A percentile compares a stretch with the other conserved stretches of the same genome.
Evolutionary conservation across 2,888 invertebrate species (phyloP).

Genomic region (Hyles lineata): DNA sequence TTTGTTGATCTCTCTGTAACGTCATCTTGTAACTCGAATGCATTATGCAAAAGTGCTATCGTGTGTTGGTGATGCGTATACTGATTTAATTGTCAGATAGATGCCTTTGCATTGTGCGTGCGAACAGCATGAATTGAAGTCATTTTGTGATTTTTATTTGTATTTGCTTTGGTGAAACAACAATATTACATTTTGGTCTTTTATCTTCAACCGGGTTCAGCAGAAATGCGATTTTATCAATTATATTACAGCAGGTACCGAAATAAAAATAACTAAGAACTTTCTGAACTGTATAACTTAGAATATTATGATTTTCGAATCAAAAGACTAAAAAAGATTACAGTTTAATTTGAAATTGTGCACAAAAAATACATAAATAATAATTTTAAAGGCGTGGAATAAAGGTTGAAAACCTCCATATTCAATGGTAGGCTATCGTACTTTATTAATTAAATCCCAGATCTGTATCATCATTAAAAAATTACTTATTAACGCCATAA

Average conservation of each 20-base stretch:
- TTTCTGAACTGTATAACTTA: too few relatives aligned
- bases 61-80: not conserved
- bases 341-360: not conserved
- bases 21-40: slow-evolving; percentile 23
- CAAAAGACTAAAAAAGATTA: too few relatives aligned
- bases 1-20: slow-evolving; percentile 14
- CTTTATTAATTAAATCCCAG: not conserved
- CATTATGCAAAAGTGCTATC: slow-evolving; percentile 11
- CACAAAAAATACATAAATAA: not conserved
- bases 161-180: not conserved
- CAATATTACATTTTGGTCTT: too few relatives aligned
- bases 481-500: not conserved
- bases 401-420: not conserved
- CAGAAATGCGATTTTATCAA: too few relatives aligned
- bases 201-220: too few relatives aligned
- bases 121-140: not conserved
- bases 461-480: not conserved
- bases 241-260: too few relatives aligned
- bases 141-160: not conserved
- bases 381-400: too few relatives aligned
- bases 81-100: not conserved
- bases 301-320: too few relatives aligned
- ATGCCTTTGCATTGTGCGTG: not conserved
- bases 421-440: not conserved
- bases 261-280: too few relatives aligned